Conservation (phyloP, 2,888 invertebrate genomes). For the Crocallis elinguaria region DNA sequence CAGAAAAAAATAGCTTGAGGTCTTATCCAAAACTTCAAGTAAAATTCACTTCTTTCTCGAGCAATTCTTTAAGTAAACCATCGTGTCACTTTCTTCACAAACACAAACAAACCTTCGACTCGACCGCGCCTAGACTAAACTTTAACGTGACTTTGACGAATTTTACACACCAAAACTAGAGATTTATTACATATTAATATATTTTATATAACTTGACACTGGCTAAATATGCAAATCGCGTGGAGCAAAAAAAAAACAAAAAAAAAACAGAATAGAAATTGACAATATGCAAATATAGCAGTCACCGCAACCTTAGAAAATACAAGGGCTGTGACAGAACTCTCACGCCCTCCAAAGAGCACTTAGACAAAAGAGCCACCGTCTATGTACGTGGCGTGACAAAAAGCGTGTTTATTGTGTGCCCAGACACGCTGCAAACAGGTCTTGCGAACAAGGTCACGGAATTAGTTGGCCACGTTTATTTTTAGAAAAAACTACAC, state of each 20-base stretch:
- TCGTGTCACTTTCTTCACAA: too few species aligned
- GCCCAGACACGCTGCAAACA: constrained; percentile 11
- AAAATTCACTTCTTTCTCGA: too few species aligned
- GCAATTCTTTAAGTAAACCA: too few species aligned
- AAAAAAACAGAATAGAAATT: background rate
- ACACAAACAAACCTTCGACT: too few species aligned
- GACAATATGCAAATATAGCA: background rate
- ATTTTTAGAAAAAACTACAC: too few species aligned
- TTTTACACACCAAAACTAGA: too few species aligned
- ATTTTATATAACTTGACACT: too few species aligned
- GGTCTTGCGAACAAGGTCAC: background rate
- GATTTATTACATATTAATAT: too few species aligned
- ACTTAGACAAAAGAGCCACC: constrained; percentile 7
- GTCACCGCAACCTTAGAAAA: background rate
- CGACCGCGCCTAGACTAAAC: too few species aligned
- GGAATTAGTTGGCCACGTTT: background rate
- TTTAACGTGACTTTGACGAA: too few species aligned
- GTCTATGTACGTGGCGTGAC: constrained; percentile 4
- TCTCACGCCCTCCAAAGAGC: background rate
- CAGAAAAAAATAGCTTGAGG: too few species aligned
- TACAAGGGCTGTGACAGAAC: background rate
- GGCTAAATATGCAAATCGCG: background rate
- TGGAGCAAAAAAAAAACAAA: background rate
- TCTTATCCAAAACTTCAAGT: too few species aligned
- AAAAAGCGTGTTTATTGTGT: constrained; percentile 12